Evolutionary conservation across 2,113 vertebrate genomes (phyloP).

Genomic region (Polypterus senegalus): DNA sequence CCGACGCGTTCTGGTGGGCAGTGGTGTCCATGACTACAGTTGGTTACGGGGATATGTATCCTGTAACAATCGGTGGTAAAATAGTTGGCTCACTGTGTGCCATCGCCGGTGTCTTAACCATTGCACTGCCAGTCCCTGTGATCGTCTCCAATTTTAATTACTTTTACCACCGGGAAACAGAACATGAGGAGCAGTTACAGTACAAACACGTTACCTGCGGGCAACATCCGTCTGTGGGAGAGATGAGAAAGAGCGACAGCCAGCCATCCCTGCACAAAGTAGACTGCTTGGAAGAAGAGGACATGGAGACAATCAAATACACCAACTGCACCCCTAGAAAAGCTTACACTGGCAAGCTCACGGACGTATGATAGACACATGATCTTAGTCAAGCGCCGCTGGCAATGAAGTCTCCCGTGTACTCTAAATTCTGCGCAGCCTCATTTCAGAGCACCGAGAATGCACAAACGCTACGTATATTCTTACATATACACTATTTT

Average conservation of each 20-base stretch:
- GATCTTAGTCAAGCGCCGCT: neutral
- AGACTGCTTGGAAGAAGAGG: constrained; percentile 63
- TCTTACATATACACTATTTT: no score
- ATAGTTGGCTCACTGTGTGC: constrained; percentile 89
- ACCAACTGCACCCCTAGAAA: constrained; percentile 72
- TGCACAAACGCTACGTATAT: no score
- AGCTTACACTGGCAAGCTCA: constrained; percentile 67
- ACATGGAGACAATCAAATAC: constrained; percentile 60
- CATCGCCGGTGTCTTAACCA: constrained; percentile 84
- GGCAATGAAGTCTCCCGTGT: neutral
- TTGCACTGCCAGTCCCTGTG: constrained; percentile 81
- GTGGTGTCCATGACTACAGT: constrained; percentile 95
- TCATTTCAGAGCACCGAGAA: no score
- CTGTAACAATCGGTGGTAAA: constrained; percentile 86
- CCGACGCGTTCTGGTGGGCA: constrained; percentile 93
- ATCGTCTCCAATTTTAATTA: constrained; percentile 97
- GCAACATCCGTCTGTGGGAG: constrained; percentile 60
- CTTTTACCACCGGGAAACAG: constrained; percentile 91
- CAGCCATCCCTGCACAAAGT: constrained; percentile 67
- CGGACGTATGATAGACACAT: constrained; percentile 62
- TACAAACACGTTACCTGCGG: constrained; percentile 87
- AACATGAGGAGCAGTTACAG: constrained; percentile 80
- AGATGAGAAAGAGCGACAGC: constrained; percentile 61
- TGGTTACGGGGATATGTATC: constrained; percentile 91
- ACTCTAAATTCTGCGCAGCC: no score